Base-by-base conservation (phyloP, 1,140 invertebrate genomes). In the Drosophila mojavensis region DNA sequence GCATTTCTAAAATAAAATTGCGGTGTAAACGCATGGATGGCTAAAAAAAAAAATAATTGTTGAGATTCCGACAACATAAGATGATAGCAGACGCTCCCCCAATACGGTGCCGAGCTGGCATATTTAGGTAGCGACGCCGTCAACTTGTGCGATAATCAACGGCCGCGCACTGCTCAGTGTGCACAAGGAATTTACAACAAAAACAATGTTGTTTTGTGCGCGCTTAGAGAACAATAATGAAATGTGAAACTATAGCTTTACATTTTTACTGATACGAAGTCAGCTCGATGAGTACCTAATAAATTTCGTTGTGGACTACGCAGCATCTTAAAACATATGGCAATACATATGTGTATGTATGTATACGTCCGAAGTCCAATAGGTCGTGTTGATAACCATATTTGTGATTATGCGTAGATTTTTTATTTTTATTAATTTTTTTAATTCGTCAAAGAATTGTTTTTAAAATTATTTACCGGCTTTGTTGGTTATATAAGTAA, bases 71-170 rank as follows among this genome's bases (percentile, higher is more conserved):
- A 88, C 73, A 70, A 83, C 71, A 79, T 55, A 86, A 83, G 83
- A 83, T 86, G 84, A 75, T 89, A 78, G 78, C 81, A 86, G 83
- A 86, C 84, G 83, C 81, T 82, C 81, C 79, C 77, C 72, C 73
- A 79, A 77, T 76, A 71, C 83, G 79, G 77, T 86, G 84, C 83
- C 84, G 84, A 89, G 83, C 83, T 88, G 83, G 84, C 83, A 86
- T 86, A 86, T 86, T 86, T 89, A 71, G 59, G 59, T 89, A 79
- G 73, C 84, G 79, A 86, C 83, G 83, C 84, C 83, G 83, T 89
- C 59, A 71, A 61, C 69, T 79, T 79, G 50, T 76, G 60, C 65
- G 43, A 48, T 69, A 75, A 75, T 75, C 48, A 59, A 51, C 73
- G 76, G 84, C 79, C 77, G 77, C 84, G 84, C 45, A 73, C 79